A percentile compares a stretch with the other conserved stretches of the same genome.
phyloP scores from a whole-genome alignment of 2,797 vertebrate species.

The Anolis apletophallus region DNA sequence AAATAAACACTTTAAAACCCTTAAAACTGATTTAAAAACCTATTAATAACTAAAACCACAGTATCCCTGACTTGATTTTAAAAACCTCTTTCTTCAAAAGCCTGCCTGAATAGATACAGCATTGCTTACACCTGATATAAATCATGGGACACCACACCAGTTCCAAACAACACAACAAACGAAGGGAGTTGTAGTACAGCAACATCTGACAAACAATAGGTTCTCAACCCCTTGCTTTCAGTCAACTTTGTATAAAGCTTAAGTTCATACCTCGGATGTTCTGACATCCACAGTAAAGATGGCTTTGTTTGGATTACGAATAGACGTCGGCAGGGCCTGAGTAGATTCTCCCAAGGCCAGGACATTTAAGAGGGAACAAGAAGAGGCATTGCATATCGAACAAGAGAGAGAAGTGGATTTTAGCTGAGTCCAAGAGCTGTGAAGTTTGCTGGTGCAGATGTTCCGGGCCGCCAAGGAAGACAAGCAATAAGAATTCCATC shows the following conservation, averaged over 20 bases:
- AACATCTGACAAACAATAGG: background rate
- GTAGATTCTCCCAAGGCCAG: slow-evolving; percentile 70
- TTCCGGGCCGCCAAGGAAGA: slow-evolving; percentile 80
- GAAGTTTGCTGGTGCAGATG: slow-evolving; percentile 68
- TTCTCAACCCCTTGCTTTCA: background rate
- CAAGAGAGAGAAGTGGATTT: slow-evolving; percentile 53
- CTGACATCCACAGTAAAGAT: slow-evolving; percentile 82
- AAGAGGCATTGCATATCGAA: slow-evolving; percentile 65
- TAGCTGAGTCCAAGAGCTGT: slow-evolving; percentile 38
- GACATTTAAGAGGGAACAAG: slow-evolving; percentile 76
- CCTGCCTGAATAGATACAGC: too few relatives aligned
- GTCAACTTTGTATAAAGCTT: background rate
- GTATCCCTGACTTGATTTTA: too few relatives aligned
- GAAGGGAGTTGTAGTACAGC: background rate
- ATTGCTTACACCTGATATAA: too few relatives aligned
- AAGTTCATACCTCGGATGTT: slow-evolving; percentile 84
- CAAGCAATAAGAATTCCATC: slow-evolving; percentile 77
- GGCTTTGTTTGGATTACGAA: slow-evolving; percentile 84
- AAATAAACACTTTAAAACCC: too few relatives aligned
- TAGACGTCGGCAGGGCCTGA: slow-evolving; percentile 60
- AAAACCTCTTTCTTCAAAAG: too few relatives aligned
- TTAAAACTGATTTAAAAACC: too few relatives aligned
- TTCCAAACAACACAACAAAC: background rate
- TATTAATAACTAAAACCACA: too few relatives aligned
- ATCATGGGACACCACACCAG: too few relatives aligned